Percentiles rank a stretch among this genome's conserved stretches.
Conservation (phyloP, 1,140 invertebrate species). For the Coelopa frigida region DNA sequence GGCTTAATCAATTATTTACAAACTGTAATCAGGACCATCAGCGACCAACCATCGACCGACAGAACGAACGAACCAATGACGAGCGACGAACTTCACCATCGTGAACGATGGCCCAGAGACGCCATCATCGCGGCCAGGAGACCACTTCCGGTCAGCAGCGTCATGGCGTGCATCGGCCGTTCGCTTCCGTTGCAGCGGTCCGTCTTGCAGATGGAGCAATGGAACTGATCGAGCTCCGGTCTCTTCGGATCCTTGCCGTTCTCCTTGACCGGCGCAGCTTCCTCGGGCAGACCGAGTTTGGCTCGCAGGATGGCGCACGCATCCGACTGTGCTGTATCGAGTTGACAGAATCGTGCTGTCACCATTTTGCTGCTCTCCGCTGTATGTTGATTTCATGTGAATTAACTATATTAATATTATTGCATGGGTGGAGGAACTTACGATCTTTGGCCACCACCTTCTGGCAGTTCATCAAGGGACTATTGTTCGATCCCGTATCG, state of each 20-base stretch:
- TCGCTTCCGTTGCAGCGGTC: slow-evolving; percentile 30
- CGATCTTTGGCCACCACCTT: slow-evolving; percentile 39
- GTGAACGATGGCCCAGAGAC: neutral
- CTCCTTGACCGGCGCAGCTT: neutral
- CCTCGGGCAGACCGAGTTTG: slow-evolving; percentile 16
- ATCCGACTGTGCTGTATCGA: slow-evolving; percentile 38
- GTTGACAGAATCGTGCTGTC: slow-evolving; percentile 37
- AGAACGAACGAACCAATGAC: too few species aligned
- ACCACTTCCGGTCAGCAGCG: slow-evolving; percentile 1
- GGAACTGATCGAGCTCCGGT: slow-evolving; percentile 15
- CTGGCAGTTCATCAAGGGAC: slow-evolving; percentile 39
- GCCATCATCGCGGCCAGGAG: neutral
- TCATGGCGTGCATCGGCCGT: too few species aligned
- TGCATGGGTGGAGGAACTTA: slow-evolving; percentile 19
- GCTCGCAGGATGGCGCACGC: slow-evolving; percentile 31
- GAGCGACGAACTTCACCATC: slow-evolving; percentile 10
- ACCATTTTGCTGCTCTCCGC: slow-evolving; percentile 28
- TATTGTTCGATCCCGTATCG: slow-evolving; percentile 32
- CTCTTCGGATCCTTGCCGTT: neutral
- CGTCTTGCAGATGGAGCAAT: slow-evolving; percentile 32
- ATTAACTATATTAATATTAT: neutral
- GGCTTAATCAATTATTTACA: too few species aligned
- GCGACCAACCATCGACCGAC: too few species aligned
- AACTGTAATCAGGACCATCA: too few species aligned
- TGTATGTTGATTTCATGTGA: slow-evolving; percentile 4